Percentiles rank a stretch among this genome's conserved stretches.
phyloP scores from a whole-genome alignment of 2,797 vertebrate species.

The Limosa lapponica region DNA sequence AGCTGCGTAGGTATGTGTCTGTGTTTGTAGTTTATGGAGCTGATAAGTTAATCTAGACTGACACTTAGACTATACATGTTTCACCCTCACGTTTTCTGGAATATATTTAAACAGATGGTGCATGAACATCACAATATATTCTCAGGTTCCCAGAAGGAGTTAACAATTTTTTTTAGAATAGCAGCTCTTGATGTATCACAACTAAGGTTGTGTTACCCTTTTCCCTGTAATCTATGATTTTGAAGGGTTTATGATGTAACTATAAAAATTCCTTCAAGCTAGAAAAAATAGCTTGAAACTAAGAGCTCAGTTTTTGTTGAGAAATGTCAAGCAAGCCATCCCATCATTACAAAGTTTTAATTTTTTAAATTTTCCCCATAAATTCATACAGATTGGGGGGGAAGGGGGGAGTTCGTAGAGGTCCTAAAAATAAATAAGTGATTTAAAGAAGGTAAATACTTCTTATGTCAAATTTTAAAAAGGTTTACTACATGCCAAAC shows the following conservation, averaged over 20 bases:
- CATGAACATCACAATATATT: conserved; percentile 11
- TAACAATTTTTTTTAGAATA: conserved; percentile 10
- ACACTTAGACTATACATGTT: not conserved
- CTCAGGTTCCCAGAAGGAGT: conserved; percentile 23
- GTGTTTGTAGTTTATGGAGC: not conserved
- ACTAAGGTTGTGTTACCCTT: conserved; percentile 46
- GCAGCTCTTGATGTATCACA: conserved; percentile 10
- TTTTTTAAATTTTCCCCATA: not conserved
- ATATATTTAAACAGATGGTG: not conserved
- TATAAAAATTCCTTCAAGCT: conserved; percentile 59
- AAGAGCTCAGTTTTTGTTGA: conserved; percentile 41
- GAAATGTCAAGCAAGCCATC: conserved; percentile 52
- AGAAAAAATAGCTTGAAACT: conserved; percentile 63
- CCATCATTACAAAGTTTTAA: not conserved
- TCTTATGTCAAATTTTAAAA: not conserved
- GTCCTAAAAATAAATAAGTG: not conserved
- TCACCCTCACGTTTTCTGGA: conserved; percentile 25
- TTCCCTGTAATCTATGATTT: conserved; percentile 55
- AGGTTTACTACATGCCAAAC: not conserved
- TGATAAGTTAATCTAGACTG: conserved; percentile 14
- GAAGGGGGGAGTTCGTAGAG: not conserved
- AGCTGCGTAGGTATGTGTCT: not conserved
- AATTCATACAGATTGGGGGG: not conserved
- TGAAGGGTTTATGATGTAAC: conserved; percentile 58
- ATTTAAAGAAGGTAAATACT: not conserved